Evolutionary conservation across 2,113 vertebrate genomes (phyloP).

Genomic region (Ascaphus truei): DNA sequence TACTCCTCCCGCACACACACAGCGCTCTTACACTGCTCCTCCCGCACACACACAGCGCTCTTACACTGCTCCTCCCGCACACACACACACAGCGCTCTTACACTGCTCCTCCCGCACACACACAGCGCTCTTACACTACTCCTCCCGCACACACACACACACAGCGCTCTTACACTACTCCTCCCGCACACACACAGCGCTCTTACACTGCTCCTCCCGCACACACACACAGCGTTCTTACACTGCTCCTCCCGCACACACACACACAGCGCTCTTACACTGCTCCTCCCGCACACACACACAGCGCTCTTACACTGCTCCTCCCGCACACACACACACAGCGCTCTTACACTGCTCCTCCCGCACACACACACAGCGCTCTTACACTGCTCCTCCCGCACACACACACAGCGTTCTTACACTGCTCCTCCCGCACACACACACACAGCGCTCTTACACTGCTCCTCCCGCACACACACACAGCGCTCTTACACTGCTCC

Average conservation of each 20-base stretch:
- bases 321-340: not conserved
- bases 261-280: not conserved
- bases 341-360: not conserved
- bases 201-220: not conserved
- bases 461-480: too few relatives aligned
- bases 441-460: not conserved
- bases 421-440: not conserved
- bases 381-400: not conserved
- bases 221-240: too few relatives aligned
- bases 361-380: too few relatives aligned
- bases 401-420: not conserved
- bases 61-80: too few relatives aligned
- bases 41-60: not conserved
- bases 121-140: not conserved
- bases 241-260: too few relatives aligned
- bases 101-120: not conserved
- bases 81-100: too few relatives aligned
- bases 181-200: not conserved
- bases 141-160: not conserved
- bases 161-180: too few relatives aligned
- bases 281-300: not conserved
- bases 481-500: not conserved
- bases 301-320: too few relatives aligned
- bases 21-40: not conserved
- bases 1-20: not conserved